Evolutionary conservation across 1,140 invertebrate species (phyloP), one percentile per base, ranked within the genome.

Genomic region (Piezodorus guildinii): DNA sequence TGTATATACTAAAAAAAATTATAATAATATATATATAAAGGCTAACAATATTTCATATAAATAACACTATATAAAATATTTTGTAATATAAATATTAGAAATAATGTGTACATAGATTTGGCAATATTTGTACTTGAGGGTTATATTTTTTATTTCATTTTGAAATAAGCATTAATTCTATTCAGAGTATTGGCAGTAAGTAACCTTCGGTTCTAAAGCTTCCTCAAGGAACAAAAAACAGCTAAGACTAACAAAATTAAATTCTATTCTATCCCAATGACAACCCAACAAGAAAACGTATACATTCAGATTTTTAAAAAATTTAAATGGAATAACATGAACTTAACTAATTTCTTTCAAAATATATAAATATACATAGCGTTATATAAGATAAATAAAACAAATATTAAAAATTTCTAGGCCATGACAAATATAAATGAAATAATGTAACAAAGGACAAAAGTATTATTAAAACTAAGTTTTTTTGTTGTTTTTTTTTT

Each of bases 261-360:
- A 16, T 23, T 16, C 52, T 56, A 56, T 23, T 56, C 52, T 56
- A 56, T 56, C 52, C 52, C 52, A 56, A 56, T 23, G 52, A 56
- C 52, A 56, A 56, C 52, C 52, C 52, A 56, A 56, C 52, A 56
- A 56, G 19, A 56, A 56, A 56, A 56, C 52, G 52, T 56, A 56
- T 56, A 56, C 52, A 56, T 56, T 56, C 27, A 17, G 27, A 30
- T 30, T 30, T 30, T 30, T 30, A 49, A n/a, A n/a, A 46, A 46
- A 54, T 5, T 5, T 21, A 54, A 56, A 23, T 56, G 52, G 52
- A 56, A 56, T 56, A 56, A 56, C 52, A 56, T 56, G 23, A 56
- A 56, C 23, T 23, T 56, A 56, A 21, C 14, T 56, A 56, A 56
- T 23, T 56, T 56, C 12, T 56, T 39, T 39, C 34, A 39, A 39